Evolutionary conservation across 64 coral and sea anemone genomes (phyloP).

Genomic region (Anthopleura sola): DNA sequence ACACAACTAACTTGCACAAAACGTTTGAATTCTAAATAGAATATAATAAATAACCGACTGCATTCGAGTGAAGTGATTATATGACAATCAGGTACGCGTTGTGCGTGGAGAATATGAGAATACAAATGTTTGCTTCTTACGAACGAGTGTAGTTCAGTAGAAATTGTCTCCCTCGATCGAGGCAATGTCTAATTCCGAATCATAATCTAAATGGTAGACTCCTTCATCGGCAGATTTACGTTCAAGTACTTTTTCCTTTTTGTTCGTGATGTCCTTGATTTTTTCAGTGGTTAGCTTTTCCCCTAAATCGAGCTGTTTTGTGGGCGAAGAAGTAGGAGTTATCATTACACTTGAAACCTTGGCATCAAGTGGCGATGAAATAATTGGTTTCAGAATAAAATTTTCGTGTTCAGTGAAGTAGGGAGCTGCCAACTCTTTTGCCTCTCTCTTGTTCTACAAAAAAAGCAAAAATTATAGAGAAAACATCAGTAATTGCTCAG

Average conservation of each 20-base stretch:
- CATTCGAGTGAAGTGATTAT: conserved; percentile 27
- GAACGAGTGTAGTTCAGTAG: conserved; percentile 17
- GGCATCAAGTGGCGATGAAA: conserved; percentile 61
- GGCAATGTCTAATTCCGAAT: conserved; percentile 81
- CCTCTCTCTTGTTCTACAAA: conserved; percentile 79
- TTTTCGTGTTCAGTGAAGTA: conserved; percentile 86
- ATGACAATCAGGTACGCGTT: not conserved
- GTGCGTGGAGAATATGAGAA: conserved; percentile 12
- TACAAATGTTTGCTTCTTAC: conserved; percentile 7
- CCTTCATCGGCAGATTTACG: conserved; percentile 51
- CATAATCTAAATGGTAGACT: conserved; percentile 65
- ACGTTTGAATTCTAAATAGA: conserved; percentile 62
- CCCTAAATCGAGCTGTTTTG: conserved; percentile 68
- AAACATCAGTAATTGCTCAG: not conserved
- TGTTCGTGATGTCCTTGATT: conserved; percentile 10
- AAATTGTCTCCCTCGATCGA: conserved; percentile 86
- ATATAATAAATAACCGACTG: conserved; percentile 83
- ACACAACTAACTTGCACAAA: conserved; percentile 24
- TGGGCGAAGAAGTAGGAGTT: conserved; percentile 79
- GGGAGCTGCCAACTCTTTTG: conserved; percentile 40
- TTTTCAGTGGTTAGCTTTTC: conserved; percentile 8
- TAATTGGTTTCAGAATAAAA: conserved; percentile 86
- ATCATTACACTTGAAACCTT: conserved; percentile 71
- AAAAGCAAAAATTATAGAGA: conserved; percentile 28
- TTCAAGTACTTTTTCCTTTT: conserved; percentile 21